These are phyloP conservation scores for Leucoma salicis DNA, from an alignment of 2,888 invertebrate genomes.

Conservation along the genomic window DNA sequence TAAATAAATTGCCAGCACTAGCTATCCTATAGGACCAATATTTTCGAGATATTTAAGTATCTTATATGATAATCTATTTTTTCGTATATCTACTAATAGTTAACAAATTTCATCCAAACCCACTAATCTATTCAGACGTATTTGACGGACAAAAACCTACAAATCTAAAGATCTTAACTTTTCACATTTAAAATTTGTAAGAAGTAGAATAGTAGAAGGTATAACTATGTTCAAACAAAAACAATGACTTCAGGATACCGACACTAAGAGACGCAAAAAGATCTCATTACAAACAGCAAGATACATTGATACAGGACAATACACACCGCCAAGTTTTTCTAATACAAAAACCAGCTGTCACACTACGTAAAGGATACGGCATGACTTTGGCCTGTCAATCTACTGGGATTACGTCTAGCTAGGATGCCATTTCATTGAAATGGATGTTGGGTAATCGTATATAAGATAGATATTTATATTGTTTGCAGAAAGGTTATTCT, in stretches of 20 bases:
- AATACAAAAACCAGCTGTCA: constrained; percentile 15
- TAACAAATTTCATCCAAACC: no score
- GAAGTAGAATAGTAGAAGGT: no score
- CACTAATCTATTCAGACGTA: no score
- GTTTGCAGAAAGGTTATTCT: constrained; percentile 2
- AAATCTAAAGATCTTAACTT: no score
- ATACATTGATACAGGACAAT: constrained; percentile 7
- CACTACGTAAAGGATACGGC: constrained; percentile 16
- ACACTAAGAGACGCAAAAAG: constrained; percentile 4
- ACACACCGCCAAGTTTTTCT: constrained; percentile 10
- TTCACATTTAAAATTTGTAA: no score
- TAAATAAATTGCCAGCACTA: no score
- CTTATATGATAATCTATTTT: no score
- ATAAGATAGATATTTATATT: constrained; percentile 13
- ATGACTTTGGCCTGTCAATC: constrained; percentile 27
- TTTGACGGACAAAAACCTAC: no score
- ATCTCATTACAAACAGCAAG: constrained; percentile 12
- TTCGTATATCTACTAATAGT: no score
- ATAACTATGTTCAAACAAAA: no score
- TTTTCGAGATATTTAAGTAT: no score
- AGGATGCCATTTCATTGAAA: constrained; percentile 13
- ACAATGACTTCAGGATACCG: constrained; percentile 1
- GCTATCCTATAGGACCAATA: no score
- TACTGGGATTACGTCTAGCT: constrained; percentile 19
- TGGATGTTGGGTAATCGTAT: constrained; percentile 16